Evolutionary conservation across 1,140 invertebrate genomes (phyloP).

Genomic region (Drosophila ambigua): DNA sequence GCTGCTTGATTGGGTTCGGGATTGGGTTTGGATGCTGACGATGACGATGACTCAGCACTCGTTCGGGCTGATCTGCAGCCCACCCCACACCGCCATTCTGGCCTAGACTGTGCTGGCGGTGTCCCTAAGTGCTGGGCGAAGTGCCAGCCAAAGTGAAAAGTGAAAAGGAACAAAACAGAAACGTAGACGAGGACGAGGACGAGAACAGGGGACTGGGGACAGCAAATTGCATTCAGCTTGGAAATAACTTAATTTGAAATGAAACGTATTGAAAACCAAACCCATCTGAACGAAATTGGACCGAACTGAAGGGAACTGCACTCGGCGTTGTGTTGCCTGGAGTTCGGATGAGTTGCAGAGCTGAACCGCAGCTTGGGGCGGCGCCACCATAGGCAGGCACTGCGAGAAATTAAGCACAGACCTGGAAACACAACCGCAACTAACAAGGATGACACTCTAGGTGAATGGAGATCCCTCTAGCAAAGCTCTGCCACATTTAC

Average conservation of each 20-base stretch:
- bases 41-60: conserved; percentile 61
- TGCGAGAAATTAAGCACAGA: background rate
- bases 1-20: background rate
- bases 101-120: conserved; percentile 22
- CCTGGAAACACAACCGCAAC: no score
- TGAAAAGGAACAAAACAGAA: no score
- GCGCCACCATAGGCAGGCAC: conserved; percentile 11
- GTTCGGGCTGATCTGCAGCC: conserved; percentile 2
- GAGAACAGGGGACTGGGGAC: conserved; percentile 23
- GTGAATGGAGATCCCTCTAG: no score
- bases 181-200: no score
- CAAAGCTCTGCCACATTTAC: no score
- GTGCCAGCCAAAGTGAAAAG: conserved; percentile 67
- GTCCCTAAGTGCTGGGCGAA: conserved; percentile 58
- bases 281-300: conserved; percentile 42
- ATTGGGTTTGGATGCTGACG: conserved; percentile 21
- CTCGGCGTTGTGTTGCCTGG: background rate
- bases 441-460: no score
- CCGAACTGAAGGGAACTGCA: conserved; percentile 14
- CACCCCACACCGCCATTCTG: background rate
- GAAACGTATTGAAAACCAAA: conserved; percentile 64
- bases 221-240: conserved; percentile 68
- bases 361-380: conserved; percentile 13
- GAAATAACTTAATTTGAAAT: conserved; percentile 67
- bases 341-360: conserved; percentile 37